Evolutionary conservation across 1,140 invertebrate species (phyloP), one percentile per base, ranked within the genome.

Genomic region (Stegodyphus mimosarum): DNA sequence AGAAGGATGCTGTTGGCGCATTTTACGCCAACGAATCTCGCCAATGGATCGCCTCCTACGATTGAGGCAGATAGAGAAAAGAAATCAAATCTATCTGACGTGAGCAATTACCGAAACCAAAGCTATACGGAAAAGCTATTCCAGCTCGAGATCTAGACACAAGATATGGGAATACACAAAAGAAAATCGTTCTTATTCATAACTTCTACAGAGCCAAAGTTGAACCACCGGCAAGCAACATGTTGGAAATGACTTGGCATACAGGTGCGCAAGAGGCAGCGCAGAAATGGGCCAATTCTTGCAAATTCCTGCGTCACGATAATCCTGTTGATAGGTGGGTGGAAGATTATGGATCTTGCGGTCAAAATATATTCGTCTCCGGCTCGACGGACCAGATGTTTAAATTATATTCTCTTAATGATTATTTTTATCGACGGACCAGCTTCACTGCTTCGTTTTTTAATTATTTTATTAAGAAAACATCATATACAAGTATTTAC

Each of bases 301-400:
- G 95, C 87, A 90, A 92, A 83, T 92, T 94, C 85, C 90, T 96
- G 18, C 92, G 92, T 11, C 95, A 96, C 89, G 94, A 95, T 89
- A 93, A 93, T 81, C 90, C 92, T 6, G 92, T 91, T 15, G 94
- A 94, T 64, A 91, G 95, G 64, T 92, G 92, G 87, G 92, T 94
- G 7, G 92, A 94, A 15, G 90, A 92, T 76, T 94, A 94, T 85
- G 95, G 95, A n/a, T 90, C 92, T 51, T 96, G 95, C 89, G 95
- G 95, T 17, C 95, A 96, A 90, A 96, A 96, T 90, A 94, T 96
- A 73, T 96, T 95, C 89, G 93, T 95, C 15, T 92, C 95, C 15
- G 93, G 94, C 2, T 93, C 94, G 71, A 94, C 95, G 52, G 94
- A 95, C 51, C 96, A 95, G 95, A 94, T 94, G 86, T 95, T n/a